phyloP scores from a whole-genome alignment of 2,113 vertebrate genomes.

The Nanorana parkeri region DNA sequence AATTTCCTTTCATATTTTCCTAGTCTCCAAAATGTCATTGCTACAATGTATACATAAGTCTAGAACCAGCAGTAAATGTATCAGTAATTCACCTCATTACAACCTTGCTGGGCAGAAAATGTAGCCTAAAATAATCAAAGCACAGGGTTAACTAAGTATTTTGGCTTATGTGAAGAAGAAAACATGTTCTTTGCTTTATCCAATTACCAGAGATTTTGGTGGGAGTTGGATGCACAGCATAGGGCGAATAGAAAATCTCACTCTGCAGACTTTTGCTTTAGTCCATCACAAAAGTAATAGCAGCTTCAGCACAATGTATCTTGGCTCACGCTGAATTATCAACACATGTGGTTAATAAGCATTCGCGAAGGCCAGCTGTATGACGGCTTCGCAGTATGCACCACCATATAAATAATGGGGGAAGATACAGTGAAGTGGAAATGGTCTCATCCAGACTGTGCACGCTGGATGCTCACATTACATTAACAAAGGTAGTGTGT shows the following conservation, averaged over 20 bases:
- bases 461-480: constrained; percentile 2
- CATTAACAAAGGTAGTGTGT: constrained; percentile 2
- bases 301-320: constrained; percentile 52
- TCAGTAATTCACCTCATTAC: constrained; percentile 45
- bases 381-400: constrained; percentile 2
- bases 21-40: constrained; percentile 34
- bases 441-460: constrained; percentile 13
- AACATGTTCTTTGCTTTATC: constrained; percentile 55
- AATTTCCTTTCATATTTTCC: constrained; percentile 51
- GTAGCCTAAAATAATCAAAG: constrained; percentile 1
- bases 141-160: constrained; percentile 47
- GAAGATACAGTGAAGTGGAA: constrained; percentile 19
- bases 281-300: constrained; percentile 45
- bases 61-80: constrained; percentile 39
- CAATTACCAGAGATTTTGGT: constrained; percentile 56
- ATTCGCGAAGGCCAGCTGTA: constrained; percentile 45
- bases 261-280: constrained; percentile 45
- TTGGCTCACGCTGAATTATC: constrained; percentile 47
- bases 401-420: background rate
- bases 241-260: constrained; percentile 34
- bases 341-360: constrained; percentile 53
- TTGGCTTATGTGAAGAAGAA: constrained; percentile 40
- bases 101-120: constrained; percentile 37
- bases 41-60: constrained; percentile 41
- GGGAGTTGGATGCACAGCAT: constrained; percentile 56